A percentile compares a stretch with the other conserved stretches of the same genome.
Evolutionary conservation across 2,113 vertebrate genomes (phyloP).

Genomic region (Corynorhinus townsendii): DNA sequence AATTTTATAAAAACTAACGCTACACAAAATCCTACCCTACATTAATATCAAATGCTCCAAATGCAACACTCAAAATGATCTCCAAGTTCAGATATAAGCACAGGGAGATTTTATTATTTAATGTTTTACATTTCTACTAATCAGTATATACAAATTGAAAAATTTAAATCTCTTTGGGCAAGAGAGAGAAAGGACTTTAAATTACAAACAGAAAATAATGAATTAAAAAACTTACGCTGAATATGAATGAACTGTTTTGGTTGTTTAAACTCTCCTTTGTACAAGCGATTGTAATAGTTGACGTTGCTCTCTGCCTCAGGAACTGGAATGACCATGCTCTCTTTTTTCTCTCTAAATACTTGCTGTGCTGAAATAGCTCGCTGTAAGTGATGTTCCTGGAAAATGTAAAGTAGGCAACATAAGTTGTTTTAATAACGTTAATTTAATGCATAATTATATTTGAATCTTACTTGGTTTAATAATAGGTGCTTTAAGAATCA

Average conservation of each 20-base stretch:
- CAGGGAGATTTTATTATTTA: slow-evolving; percentile 19
- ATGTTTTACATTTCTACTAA: slow-evolving; percentile 40
- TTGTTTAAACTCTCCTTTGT: slow-evolving; percentile 92
- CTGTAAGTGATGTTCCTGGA: slow-evolving; percentile 95
- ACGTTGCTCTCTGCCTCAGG: slow-evolving; percentile 93
- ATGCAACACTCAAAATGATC: slow-evolving; percentile 42
- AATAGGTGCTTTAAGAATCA: neutral
- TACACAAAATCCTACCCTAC: slow-evolving; percentile 9
- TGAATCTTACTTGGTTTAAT: slow-evolving; percentile 36
- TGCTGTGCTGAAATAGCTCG: slow-evolving; percentile 95
- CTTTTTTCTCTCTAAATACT: slow-evolving; percentile 95
- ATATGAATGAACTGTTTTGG: slow-evolving; percentile 97
- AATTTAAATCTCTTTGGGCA: slow-evolving; percentile 35
- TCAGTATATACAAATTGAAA: neutral
- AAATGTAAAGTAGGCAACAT: slow-evolving; percentile 55
- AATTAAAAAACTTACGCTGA: slow-evolving; percentile 87
- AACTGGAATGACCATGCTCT: slow-evolving; percentile 96
- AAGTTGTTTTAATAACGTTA: slow-evolving; percentile 50
- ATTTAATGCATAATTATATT: slow-evolving; percentile 34
- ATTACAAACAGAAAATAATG: neutral
- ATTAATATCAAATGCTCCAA: slow-evolving; percentile 35
- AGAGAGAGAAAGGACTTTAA: slow-evolving; percentile 32
- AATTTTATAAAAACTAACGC: slow-evolving; percentile 36
- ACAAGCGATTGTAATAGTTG: slow-evolving; percentile 93
- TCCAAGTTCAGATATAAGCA: slow-evolving; percentile 34